Evolutionary conservation across 2,113 vertebrate genomes (phyloP), one percentile per base, ranked within the genome.

Genomic region (Gobiocypris rarus): DNA sequence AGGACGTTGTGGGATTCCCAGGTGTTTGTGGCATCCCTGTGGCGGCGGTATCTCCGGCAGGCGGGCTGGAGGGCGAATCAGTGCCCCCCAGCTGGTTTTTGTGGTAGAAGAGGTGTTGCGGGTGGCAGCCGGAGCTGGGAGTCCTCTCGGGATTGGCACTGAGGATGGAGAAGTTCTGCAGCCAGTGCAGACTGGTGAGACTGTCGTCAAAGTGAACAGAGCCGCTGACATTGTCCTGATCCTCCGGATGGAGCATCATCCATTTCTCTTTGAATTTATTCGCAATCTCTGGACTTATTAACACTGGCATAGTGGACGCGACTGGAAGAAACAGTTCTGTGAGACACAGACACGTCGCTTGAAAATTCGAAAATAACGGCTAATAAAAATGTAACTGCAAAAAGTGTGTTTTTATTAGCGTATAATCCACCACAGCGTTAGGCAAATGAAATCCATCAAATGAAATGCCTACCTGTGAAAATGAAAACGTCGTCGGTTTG

Each of bases 141-240:
- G 91, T 87, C 31, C 91, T 91, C 87, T 95, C 94, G 11, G 93
- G 93, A 82, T 94, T 93, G 13, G 94, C 92, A 75, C 90, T 94
- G 45, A 95, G 88, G 87, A 96, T 96, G 84, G 95, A 96, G 92
- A 96, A 96, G 89, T 96, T 95, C 91, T 96, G 95, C 0, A 96
- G 95, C 95, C 96, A 96, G 87, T 96, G 95, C 24, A 96, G 94
- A 87, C 93, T 96, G 86, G 96, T 96, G 34, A 96, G 94, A 86
- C 96, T 96, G 91, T 96, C 96, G 71, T 96, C 96, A 63, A 93
- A 87, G 4, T 90, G 90, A 50, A 85, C 85, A 0, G 92, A 90
- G 71, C 93, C 95, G 45, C 84, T 85, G 24, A 88, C 88, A 38
- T 83, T 75, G 74, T 87, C 89, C 81, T 85, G 89, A 24, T 94